Evolutionary conservation across 2,113 vertebrate genomes (phyloP), one percentile per base, ranked within the genome.

Genomic region (Esox niger): DNA sequence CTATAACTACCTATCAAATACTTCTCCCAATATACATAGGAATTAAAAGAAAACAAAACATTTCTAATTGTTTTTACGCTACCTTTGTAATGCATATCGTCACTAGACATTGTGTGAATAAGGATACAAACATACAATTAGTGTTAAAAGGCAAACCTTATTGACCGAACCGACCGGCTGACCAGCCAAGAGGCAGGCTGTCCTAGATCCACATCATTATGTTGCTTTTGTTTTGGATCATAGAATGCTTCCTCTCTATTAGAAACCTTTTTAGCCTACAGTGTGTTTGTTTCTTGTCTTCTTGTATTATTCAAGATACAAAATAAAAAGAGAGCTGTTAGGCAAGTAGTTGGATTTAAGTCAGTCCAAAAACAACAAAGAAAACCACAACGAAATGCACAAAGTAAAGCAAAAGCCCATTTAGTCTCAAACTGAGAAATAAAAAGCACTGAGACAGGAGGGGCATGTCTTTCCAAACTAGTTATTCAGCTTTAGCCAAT

Each of bases 101-200:
- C 90, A 94, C 94, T 95, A 96, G 92, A 97, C 94, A 38, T 38
- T 38, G 92, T 84, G 92, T 95, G 94, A 95, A 95, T 91, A 94
- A 87, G 90, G 94, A 95, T 93, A 90, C 81, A 95, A 94, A 96
- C 89, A 95, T 94, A 94, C 92, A 95, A 90, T 94, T 94, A 93
- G 93, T 95, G 95, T 96, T 96, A 96, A 96, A 91, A 98, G 95
- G 95, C 94, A 96, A 96, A 96, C 92, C 85, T 89, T 92, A 91
- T 91, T 93, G 91, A 91, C 92, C 88, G 47, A 84, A 83, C 64
- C 82, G 90, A 15, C 49, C n/a, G 49, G 9, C n/a, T 9, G n/a
- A 27, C 29, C 31, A 20, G 62, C 59, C 66, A 57, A n/a, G n/a
- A n/a, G n/a, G n/a, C n/a, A n/a, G n/a, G 81, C 86, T 89, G 70